Evolutionary conservation across 2,888 invertebrate genomes (phyloP).

Genomic region (Latrodectus hesperus): DNA sequence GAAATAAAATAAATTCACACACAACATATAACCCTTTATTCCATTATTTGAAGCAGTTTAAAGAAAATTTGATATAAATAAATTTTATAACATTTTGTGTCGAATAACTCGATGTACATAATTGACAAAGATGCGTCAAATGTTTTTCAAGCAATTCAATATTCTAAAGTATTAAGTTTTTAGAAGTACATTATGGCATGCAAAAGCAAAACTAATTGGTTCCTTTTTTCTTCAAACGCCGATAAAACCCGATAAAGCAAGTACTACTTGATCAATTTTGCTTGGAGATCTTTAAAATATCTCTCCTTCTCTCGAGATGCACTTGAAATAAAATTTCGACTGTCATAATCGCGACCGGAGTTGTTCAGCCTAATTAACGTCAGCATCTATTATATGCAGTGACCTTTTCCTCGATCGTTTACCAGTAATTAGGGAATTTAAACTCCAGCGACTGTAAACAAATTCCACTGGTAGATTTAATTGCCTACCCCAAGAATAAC

Average conservation of each 20-base stretch:
- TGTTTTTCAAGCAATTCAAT: too few species aligned
- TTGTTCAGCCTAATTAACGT: neutral
- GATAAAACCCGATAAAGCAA: neutral
- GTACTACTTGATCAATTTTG: neutral
- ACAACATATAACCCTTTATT: too few species aligned
- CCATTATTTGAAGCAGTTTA: too few species aligned
- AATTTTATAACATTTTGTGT: too few species aligned
- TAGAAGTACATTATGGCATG: neutral
- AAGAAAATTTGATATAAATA: too few species aligned
- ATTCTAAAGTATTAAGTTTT: neutral
- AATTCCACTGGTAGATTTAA: neutral
- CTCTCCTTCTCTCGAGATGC: neutral
- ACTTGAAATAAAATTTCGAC: neutral
- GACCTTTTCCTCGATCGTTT: slow-evolving; percentile 3
- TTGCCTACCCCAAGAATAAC: neutral
- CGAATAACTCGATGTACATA: too few species aligned
- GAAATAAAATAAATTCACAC: too few species aligned
- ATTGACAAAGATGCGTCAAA: too few species aligned
- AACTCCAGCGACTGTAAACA: neutral
- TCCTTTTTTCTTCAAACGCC: neutral
- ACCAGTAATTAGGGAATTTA: neutral
- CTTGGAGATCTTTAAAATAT: neutral
- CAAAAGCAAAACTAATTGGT: neutral
- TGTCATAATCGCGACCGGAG: neutral
- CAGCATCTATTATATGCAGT: neutral